phyloP scores from a whole-genome alignment of 2,113 vertebrate species.

The Leiothrix lutea region DNA sequence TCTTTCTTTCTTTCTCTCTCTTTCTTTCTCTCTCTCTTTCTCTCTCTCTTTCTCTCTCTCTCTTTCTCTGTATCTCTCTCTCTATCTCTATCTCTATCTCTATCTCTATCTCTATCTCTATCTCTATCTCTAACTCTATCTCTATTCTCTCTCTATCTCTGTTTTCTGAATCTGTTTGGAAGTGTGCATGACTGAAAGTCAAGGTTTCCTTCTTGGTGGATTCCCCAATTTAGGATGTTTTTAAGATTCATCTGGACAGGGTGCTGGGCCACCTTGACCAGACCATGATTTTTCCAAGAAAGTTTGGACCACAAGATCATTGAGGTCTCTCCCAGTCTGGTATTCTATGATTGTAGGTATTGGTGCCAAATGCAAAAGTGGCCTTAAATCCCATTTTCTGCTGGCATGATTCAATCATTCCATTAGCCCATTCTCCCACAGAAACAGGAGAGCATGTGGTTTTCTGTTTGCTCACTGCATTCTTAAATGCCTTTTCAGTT shows the following conservation, averaged over 20 bases:
- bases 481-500: not conserved
- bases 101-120: too few species aligned
- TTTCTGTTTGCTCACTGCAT: not conserved
- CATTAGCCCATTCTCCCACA: not conserved
- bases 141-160: too few species aligned
- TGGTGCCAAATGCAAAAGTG: not conserved
- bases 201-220: not conserved
- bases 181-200: not conserved
- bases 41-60: too few species aligned
- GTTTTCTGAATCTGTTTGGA: not conserved
- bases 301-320: not conserved
- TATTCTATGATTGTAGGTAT: not conserved
- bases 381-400: not conserved
- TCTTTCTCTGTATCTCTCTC: too few species aligned
- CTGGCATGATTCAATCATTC: not conserved
- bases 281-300: not conserved
- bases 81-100: too few species aligned
- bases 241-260: not conserved
- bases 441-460: not conserved
- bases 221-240: not conserved
- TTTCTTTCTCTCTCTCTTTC: too few species aligned
- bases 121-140: too few species aligned
- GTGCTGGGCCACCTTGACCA: not conserved
- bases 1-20: too few species aligned
- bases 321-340: not conserved